phyloP scores from a whole-genome alignment of 2,113 vertebrate genomes.

The Corythornis madagascariensis region DNA sequence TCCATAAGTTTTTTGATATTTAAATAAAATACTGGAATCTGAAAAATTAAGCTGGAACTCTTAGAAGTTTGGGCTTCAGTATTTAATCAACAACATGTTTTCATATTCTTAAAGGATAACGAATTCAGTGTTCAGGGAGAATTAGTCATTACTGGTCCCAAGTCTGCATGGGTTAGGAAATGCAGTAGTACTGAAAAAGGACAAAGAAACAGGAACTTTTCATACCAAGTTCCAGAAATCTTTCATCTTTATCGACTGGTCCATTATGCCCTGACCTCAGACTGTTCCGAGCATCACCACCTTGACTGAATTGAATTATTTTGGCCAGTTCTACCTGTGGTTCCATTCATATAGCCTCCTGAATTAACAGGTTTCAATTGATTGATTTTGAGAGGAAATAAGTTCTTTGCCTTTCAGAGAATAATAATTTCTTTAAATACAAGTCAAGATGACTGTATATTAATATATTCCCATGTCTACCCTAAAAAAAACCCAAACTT shows the following conservation, averaged over 20 bases:
- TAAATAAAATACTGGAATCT: background rate
- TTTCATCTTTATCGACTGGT: background rate
- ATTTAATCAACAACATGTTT: background rate
- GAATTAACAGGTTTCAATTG: background rate
- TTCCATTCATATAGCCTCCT: background rate
- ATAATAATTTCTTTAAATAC: conserved; percentile 25
- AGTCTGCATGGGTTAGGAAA: background rate
- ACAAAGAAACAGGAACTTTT: background rate
- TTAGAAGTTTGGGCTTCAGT: background rate
- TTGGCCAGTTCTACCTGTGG: background rate
- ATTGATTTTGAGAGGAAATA: conserved; percentile 3
- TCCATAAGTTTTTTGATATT: background rate
- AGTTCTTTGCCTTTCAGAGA: conserved; percentile 5
- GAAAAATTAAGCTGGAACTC: background rate
- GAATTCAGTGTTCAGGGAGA: background rate
- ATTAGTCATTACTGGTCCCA: background rate
- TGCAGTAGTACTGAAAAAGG: background rate
- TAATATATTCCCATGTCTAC: background rate
- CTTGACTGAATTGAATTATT: background rate
- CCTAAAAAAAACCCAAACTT: background rate
- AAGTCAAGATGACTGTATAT: background rate
- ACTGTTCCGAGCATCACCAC: background rate
- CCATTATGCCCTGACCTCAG: background rate
- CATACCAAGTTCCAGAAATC: background rate
- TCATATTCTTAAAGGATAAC: background rate